Conservation (phyloP, 2,113 vertebrate species). For the Progne subis region DNA sequence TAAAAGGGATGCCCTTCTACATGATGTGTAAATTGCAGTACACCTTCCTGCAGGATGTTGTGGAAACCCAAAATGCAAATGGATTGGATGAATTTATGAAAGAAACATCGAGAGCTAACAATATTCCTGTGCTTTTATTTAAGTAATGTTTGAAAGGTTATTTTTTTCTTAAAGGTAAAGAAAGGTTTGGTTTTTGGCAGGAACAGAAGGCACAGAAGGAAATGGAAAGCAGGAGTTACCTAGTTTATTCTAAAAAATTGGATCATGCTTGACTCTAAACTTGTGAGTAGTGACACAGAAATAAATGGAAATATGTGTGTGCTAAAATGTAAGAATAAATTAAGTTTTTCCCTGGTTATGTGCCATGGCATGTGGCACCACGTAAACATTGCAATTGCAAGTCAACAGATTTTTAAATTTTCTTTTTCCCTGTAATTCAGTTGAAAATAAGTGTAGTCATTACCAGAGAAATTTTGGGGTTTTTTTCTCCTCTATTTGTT, state of each 20-base stretch:
- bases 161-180: not conserved
- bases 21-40: not conserved
- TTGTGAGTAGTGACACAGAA: not conserved
- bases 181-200: not conserved
- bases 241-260: not conserved
- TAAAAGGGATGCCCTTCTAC: not conserved
- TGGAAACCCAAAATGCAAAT: not conserved
- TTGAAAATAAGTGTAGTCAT: not conserved
- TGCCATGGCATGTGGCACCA: not conserved
- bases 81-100: not conserved
- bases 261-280: not conserved
- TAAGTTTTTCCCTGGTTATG: not conserved
- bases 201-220: not conserved
- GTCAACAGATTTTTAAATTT: not conserved
- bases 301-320: not conserved
- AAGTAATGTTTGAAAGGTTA: not conserved
- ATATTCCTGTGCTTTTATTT: not conserved
- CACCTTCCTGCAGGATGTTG: not conserved
- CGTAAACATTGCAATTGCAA: not conserved
- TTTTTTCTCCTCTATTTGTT: not conserved
- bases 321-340: not conserved
- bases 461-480: not conserved
- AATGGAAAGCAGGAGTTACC: not conserved
- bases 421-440: not conserved
- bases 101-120: not conserved